A percentile compares a stretch with the other conserved stretches of the same genome.
These are phyloP conservation scores for Girardia tigrina DNA, from an alignment of 2,888 invertebrate species.

Conservation along the genomic window DNA sequence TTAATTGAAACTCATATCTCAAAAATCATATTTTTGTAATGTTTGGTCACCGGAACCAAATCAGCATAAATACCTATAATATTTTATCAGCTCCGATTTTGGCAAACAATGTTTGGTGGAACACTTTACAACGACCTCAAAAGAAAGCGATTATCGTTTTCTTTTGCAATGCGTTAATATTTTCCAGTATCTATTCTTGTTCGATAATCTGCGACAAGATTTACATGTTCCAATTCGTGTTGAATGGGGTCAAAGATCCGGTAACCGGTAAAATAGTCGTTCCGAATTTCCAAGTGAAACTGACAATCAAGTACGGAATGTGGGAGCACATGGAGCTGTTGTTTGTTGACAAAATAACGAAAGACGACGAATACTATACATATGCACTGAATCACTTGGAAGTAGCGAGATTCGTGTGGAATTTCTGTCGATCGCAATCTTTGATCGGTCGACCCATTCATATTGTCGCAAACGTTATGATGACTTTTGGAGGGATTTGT, in stretches of 20 bases:
- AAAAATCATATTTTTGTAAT: too few species aligned
- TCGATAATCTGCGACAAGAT: neutral
- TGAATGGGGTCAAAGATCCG: neutral
- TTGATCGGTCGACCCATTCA: neutral
- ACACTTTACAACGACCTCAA: neutral
- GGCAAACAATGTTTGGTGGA: conserved; percentile 3
- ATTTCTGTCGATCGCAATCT: neutral
- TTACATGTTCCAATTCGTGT: neutral
- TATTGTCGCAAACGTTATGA: neutral
- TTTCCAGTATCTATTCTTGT: neutral
- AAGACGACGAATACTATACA: neutral
- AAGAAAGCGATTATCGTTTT: neutral
- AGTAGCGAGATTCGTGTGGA: neutral
- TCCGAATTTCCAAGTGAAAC: neutral
- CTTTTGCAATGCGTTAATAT: neutral
- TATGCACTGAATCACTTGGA: neutral
- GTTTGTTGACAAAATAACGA: neutral
- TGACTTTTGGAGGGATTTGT: neutral
- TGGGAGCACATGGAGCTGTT: neutral
- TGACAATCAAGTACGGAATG: neutral
- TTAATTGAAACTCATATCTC: too few species aligned
- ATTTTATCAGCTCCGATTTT: conserved; percentile 5
- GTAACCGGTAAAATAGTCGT: neutral
- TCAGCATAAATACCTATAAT: too few species aligned
- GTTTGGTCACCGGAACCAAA: too few species aligned